These are phyloP conservation scores for Trematocara marginatum DNA, from an alignment of 2,113 vertebrate genomes.

Conservation along the genomic window DNA sequence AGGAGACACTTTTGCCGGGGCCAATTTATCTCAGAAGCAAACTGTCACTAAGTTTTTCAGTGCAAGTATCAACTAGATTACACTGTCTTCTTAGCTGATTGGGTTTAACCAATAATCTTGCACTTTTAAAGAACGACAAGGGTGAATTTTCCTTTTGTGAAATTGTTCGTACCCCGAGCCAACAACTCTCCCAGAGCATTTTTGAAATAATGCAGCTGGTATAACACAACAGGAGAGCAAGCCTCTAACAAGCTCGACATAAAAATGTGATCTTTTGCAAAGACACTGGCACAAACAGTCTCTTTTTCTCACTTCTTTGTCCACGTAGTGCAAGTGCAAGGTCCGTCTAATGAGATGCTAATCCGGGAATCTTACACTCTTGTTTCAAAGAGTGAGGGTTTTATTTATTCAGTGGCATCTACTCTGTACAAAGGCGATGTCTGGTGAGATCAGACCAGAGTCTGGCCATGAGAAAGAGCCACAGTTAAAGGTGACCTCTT, in stretches of 20 bases:
- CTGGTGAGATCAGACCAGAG: slow-evolving; percentile 53
- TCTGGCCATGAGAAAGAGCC: slow-evolving; percentile 44
- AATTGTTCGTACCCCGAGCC: background rate
- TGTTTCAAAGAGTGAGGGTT: slow-evolving; percentile 57
- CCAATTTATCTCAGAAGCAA: slow-evolving; percentile 63
- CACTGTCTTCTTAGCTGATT: background rate
- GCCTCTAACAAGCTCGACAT: background rate
- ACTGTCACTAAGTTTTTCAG: slow-evolving; percentile 56
- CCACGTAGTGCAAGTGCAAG: slow-evolving; percentile 6
- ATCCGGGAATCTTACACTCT: slow-evolving; percentile 54
- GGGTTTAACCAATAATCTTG: slow-evolving; percentile 13
- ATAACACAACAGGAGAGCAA: background rate
- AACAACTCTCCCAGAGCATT: background rate
- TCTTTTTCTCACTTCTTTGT: slow-evolving; percentile 42
- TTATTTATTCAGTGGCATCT: slow-evolving; percentile 70
- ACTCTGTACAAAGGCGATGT: slow-evolving; percentile 54
- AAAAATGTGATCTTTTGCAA: slow-evolving; percentile 2
- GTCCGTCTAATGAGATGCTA: slow-evolving; percentile 67
- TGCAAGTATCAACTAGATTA: slow-evolving; percentile 28
- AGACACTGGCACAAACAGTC: background rate
- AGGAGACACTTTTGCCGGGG: slow-evolving; percentile 54
- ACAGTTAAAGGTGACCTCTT: slow-evolving; percentile 67
- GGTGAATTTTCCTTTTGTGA: background rate
- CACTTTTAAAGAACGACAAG: background rate
- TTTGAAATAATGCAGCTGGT: background rate